Evolutionary conservation across 2,888 invertebrate species (phyloP).

Genomic region (Acleris cristana): DNA sequence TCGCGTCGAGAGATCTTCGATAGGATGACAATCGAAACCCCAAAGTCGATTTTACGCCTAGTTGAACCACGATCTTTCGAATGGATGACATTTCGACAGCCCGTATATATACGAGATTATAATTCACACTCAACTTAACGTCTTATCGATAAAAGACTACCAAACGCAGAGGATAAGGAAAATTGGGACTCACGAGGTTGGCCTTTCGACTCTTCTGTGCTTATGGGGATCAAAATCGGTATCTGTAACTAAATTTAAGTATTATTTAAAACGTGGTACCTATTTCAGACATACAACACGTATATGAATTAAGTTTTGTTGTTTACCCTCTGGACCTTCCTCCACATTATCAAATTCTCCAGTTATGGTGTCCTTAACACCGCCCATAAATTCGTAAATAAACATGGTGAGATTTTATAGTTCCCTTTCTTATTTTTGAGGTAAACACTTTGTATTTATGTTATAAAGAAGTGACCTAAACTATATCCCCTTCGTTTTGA

Average conservation of each 20-base stretch:
- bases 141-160: no score
- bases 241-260: slow-evolving; percentile 27
- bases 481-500: no score
- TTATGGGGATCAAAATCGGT: slow-evolving; percentile 86
- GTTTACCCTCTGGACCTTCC: slow-evolving; percentile 1
- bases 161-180: no score
- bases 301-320: background rate
- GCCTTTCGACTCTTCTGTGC: slow-evolving; percentile 86
- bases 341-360: slow-evolving; percentile 43
- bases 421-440: background rate
- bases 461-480: background rate
- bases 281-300: background rate
- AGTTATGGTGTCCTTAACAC: slow-evolving; percentile 51
- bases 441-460: background rate
- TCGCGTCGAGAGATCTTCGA: no score
- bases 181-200: slow-evolving; percentile 86
- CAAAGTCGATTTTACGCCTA: no score
- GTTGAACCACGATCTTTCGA: no score
- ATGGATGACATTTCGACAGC: no score
- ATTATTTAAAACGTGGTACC: background rate
- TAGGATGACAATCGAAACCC: no score
- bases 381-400: slow-evolving; percentile 58
- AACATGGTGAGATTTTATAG: slow-evolving; percentile 47
- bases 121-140: no score
- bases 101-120: no score